Conservation (phyloP, 2,797 vertebrate genomes). For the Xenentodon cancila region DNA sequence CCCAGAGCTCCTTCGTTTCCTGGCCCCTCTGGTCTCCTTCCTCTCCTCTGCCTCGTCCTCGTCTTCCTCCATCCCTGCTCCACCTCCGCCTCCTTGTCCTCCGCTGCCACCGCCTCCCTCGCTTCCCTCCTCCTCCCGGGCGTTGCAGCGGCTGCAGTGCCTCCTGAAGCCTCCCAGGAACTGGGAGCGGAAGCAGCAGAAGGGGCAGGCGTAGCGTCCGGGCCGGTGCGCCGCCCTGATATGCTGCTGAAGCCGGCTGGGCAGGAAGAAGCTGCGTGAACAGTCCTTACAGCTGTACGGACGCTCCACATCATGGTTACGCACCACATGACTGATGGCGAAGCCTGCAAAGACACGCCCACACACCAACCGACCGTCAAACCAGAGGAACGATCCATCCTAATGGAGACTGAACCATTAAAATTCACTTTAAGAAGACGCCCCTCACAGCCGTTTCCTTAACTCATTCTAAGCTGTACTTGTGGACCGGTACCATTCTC, state of each 20-base stretch:
- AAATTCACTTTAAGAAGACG: too few relatives aligned
- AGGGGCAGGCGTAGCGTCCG: slow-evolving; percentile 71
- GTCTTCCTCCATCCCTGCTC: not conserved
- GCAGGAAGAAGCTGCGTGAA: slow-evolving; percentile 63
- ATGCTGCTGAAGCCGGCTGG: slow-evolving; percentile 69
- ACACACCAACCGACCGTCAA: too few relatives aligned
- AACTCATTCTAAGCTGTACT: too few relatives aligned
- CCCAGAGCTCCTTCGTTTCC: slow-evolving; percentile 3
- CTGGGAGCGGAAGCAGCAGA: slow-evolving; percentile 71
- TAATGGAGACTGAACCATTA: too few relatives aligned
- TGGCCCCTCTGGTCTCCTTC: slow-evolving; percentile 11
- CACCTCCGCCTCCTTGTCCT: not conserved
- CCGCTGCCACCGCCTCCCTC: not conserved
- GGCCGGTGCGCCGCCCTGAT: slow-evolving; percentile 49
- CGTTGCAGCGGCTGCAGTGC: slow-evolving; percentile 73
- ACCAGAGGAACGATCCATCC: too few relatives aligned
- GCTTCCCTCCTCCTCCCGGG: slow-evolving; percentile 19
- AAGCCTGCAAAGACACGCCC: slow-evolving; percentile 50
- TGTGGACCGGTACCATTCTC: too few relatives aligned
- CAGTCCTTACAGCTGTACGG: slow-evolving; percentile 60
- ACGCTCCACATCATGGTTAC: slow-evolving; percentile 57
- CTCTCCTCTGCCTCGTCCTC: not conserved
- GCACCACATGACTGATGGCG: slow-evolving; percentile 66
- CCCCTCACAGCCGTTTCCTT: too few relatives aligned
- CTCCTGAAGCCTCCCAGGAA: slow-evolving; percentile 63